Percentiles rank a stretch among this genome's conserved stretches.
These are phyloP conservation scores for Scylla paramamosain DNA, from an alignment of 1,140 invertebrate genomes.

Conservation along the genomic window DNA sequence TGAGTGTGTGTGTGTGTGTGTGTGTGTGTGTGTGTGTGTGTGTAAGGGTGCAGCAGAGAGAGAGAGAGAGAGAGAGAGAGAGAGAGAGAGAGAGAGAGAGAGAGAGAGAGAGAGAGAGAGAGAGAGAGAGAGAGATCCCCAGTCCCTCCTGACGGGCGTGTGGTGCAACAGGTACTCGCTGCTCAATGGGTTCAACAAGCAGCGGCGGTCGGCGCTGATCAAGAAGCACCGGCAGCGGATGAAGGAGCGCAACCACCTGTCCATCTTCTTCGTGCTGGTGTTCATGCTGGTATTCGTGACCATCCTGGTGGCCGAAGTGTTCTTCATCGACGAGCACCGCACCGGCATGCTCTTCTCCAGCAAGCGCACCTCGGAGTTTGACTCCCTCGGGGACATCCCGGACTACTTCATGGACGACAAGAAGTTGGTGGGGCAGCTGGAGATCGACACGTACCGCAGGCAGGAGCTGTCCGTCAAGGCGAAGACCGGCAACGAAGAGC, in stretches of 20 bases:
- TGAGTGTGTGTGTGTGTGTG: not conserved
- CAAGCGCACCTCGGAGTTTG: slow-evolving; percentile 59
- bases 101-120: no score
- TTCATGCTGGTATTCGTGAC: slow-evolving; percentile 93
- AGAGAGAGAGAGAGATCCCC: no score
- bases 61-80: slow-evolving; percentile 19
- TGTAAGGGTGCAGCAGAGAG: not conserved
- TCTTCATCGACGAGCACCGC: slow-evolving; percentile 84
- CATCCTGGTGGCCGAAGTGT: slow-evolving; percentile 91
- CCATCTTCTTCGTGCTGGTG: slow-evolving; percentile 92
- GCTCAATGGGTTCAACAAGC: slow-evolving; percentile 74
- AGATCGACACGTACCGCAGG: slow-evolving; percentile 74
- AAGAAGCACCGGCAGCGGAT: slow-evolving; percentile 76
- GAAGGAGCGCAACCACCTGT: slow-evolving; percentile 88
- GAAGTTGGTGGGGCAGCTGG: slow-evolving; percentile 77
- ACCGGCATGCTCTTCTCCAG: slow-evolving; percentile 70
- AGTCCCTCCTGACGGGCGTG: no score
- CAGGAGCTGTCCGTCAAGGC: slow-evolving; percentile 76
- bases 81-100: no score
- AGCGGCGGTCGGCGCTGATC: slow-evolving; percentile 67
- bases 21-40: not conserved
- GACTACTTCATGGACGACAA: slow-evolving; percentile 76
- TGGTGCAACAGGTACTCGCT: slow-evolving; percentile 70
- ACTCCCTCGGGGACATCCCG: slow-evolving; percentile 69
- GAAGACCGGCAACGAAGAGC: slow-evolving; percentile 72